These are phyloP conservation scores for Halcyon leucocephala DNA, from an alignment of 2,797 vertebrate species.

Conservation along the genomic window DNA sequence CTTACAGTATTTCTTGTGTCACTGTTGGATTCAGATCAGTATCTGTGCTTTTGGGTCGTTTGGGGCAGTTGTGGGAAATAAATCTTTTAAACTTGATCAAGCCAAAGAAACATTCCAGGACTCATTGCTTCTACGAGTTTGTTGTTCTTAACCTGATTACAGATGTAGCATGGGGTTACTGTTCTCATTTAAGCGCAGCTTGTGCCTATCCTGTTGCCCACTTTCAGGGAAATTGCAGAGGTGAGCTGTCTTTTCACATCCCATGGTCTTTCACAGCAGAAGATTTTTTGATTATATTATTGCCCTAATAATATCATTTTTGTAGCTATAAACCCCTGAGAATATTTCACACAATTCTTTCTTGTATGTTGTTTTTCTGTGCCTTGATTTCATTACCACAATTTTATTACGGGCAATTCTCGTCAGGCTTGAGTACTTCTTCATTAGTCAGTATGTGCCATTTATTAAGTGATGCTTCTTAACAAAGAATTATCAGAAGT, in stretches of 20 bases:
- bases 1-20: not conserved
- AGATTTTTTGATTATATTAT: not conserved
- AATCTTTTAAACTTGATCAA: not conserved
- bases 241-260: not conserved
- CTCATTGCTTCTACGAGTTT: not conserved
- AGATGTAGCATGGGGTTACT: not conserved
- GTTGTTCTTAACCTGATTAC: not conserved
- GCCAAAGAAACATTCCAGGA: not conserved
- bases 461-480: not conserved
- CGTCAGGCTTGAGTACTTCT: not conserved
- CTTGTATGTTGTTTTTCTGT: not conserved
- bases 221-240: not conserved
- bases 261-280: not conserved
- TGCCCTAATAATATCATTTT: not conserved
- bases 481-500: not conserved
- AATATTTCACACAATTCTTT: not conserved
- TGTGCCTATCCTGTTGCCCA: not conserved
- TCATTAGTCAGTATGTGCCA: not conserved
- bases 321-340: not conserved
- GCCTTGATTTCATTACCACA: not conserved
- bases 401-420: not conserved
- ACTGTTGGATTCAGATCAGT: not conserved
- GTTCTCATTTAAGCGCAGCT: not conserved
- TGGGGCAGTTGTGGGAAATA: not conserved
- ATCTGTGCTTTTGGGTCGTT: not conserved